Evolutionary conservation across 1,140 invertebrate species (phyloP), one percentile per base, ranked within the genome.

Genomic region (Zelostemma sp.): DNA sequence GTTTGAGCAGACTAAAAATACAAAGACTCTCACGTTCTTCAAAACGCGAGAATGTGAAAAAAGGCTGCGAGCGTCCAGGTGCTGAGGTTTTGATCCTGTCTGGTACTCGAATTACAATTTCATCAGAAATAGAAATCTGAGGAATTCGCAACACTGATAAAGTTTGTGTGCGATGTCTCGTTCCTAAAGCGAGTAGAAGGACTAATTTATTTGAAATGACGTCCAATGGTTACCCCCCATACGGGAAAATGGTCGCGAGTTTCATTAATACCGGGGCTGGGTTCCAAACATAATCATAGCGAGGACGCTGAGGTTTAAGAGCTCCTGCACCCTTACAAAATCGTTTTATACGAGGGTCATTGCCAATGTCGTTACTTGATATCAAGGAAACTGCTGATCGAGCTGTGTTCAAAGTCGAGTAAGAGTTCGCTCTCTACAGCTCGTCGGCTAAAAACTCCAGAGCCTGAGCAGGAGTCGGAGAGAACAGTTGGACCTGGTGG

Each of bases 321-420:
- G 33, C 1, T 50, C 49, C 0, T 61, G 56, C 14, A 60, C 68
- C 61, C 33, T 65, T 71, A 38, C 70, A 63, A 57, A 71, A 70
- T n/a, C 64, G 35, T 17, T 60, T 41, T 9, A 73, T 31, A 16
- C 57, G 33, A 1, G 28, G 11, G 19, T 73, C 47, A 17, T 73
- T 46, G 9, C 54, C 59, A 17, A 68, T 41, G 9, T 62, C 16
- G 14, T 33, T 51, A 11, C 19, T 14, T 6, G 43, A 49, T 19
- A 71, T 66, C 21, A 68, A n/a, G 6, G 58, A 62, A 19, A 72
- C 55, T 4, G 72, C 62, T 1, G 59, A 59, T 63, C 65, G 65
- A 3, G 47, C 12, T 21, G 58, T 49, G 21, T 72, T 72, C 9
- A 67, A 18, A 3, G 69, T 56, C 25, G 62, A 55, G 45, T 61